Conservation (phyloP, 2,113 vertebrate species). For the Pithys albifrons region DNA sequence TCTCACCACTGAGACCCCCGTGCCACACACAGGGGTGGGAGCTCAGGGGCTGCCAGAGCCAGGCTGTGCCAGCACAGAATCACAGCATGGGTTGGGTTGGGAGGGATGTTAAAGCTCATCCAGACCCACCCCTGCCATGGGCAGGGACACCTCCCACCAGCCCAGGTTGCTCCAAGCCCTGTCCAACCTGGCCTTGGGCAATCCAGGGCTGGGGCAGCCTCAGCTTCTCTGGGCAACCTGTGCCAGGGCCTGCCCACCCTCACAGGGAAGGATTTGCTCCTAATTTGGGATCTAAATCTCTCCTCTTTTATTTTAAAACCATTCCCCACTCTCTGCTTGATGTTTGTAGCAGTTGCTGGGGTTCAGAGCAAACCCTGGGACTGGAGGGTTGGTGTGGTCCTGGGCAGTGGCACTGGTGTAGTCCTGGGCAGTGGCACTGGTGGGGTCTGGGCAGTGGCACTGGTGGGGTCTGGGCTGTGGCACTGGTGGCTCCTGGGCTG, state of each 20-base stretch:
- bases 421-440: too few relatives aligned
- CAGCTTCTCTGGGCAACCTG: not conserved
- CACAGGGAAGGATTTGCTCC: not conserved
- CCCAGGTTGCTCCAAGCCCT: not conserved
- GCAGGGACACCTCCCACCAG: not conserved
- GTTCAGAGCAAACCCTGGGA: too few relatives aligned
- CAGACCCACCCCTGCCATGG: not conserved
- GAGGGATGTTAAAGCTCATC: accelerated
- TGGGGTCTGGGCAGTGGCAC: too few relatives aligned
- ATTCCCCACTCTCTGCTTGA: too few relatives aligned
- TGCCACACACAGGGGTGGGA: not conserved
- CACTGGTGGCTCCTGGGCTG: too few relatives aligned
- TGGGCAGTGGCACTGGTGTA: too few relatives aligned
- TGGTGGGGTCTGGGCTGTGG: too few relatives aligned
- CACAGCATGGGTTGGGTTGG: not conserved
- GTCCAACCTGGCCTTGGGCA: not conserved
- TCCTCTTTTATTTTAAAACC: not conserved
- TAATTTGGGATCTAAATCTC: not conserved
- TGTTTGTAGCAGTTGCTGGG: too few relatives aligned
- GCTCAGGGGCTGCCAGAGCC: not conserved
- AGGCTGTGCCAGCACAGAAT: not conserved
- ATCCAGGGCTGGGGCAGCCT: not conserved
- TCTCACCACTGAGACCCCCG: accelerated
- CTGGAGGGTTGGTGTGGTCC: too few relatives aligned
- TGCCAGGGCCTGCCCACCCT: not conserved